Evolutionary conservation across 2,888 invertebrate genomes (phyloP).

Genomic region (Polydrusus pterygomalis): DNA sequence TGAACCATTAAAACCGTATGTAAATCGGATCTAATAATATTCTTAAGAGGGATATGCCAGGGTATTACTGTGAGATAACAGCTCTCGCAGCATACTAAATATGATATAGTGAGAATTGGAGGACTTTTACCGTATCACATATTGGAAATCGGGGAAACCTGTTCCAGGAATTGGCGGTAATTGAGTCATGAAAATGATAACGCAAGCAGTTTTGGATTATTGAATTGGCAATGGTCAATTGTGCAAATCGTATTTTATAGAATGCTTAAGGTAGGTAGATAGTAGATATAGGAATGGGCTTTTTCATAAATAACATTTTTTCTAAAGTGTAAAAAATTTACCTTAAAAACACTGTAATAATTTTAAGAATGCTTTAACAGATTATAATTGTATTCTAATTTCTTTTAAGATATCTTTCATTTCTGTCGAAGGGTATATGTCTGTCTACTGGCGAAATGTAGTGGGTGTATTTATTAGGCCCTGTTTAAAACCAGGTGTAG

Average conservation of each 20-base stretch:
- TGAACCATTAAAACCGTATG: conserved; percentile 28
- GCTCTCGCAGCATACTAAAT: conserved; percentile 26
- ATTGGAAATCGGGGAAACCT: conserved; percentile 13
- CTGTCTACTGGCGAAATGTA: too few species aligned
- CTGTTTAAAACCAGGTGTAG: too few species aligned
- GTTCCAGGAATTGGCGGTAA: background rate
- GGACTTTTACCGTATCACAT: conserved; percentile 1
- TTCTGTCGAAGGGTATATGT: too few species aligned
- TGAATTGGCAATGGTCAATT: conserved; percentile 4
- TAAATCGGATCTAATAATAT: conserved; percentile 26
- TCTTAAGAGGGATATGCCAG: conserved; percentile 34
- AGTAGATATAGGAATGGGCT: too few species aligned
- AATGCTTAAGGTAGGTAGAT: too few species aligned
- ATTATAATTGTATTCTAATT: too few species aligned
- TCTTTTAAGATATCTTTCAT: too few species aligned
- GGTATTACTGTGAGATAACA: conserved; percentile 38
- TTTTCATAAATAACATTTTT: too few species aligned
- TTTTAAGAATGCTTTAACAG: too few species aligned
- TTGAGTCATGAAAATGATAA: conserved; percentile 11
- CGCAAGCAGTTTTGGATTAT: background rate
- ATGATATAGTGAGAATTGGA: conserved; percentile 21
- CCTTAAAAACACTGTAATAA: too few species aligned
- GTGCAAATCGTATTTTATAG: background rate
- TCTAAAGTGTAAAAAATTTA: too few species aligned
- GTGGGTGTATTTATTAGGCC: too few species aligned